phyloP scores from a whole-genome alignment of 2,888 invertebrate species.

The Phragmatobia fuliginosa region DNA sequence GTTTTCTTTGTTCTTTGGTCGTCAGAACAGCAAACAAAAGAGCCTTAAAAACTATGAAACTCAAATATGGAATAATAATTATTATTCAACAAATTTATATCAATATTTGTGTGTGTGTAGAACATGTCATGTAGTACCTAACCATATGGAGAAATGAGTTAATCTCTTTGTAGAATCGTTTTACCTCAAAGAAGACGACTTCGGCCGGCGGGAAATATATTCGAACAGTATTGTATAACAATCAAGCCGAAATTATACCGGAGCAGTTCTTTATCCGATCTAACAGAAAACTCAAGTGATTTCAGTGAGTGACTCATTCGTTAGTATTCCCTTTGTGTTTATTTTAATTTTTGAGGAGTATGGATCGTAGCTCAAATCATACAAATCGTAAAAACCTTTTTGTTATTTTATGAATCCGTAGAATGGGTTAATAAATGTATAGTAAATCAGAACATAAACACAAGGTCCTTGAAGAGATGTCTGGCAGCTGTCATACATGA shows the following conservation, averaged over 20 bases:
- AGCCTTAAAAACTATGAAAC: too few relatives aligned
- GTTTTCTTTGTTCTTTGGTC: too few relatives aligned
- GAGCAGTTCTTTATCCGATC: constrained; percentile 76
- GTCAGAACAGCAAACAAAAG: too few relatives aligned
- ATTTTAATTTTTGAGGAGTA: constrained; percentile 1
- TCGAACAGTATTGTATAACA: constrained; percentile 78
- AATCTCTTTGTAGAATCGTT: constrained; percentile 29
- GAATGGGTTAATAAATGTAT: background rate
- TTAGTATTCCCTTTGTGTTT: constrained; percentile 52
- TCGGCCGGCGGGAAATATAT: constrained; percentile 60
- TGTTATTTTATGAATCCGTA: too few relatives aligned
- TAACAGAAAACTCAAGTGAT: constrained; percentile 69
- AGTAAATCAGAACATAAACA: background rate
- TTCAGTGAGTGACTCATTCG: constrained; percentile 72
- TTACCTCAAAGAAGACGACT: constrained; percentile 62
- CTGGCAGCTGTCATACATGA: background rate
- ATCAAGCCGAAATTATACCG: constrained; percentile 73
- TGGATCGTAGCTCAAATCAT: too few relatives aligned
- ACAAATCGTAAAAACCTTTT: too few relatives aligned
- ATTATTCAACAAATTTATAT: too few relatives aligned
- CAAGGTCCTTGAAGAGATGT: too few relatives aligned
- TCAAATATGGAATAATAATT: too few relatives aligned
- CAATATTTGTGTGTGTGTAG: too few relatives aligned
- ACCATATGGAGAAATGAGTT: background rate
- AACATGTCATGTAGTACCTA: too few relatives aligned